Percentiles rank a stretch among this genome's conserved stretches.
Evolutionary conservation across 2,888 invertebrate genomes (phyloP).

Genomic region (Cerceris ruficornis): DNA sequence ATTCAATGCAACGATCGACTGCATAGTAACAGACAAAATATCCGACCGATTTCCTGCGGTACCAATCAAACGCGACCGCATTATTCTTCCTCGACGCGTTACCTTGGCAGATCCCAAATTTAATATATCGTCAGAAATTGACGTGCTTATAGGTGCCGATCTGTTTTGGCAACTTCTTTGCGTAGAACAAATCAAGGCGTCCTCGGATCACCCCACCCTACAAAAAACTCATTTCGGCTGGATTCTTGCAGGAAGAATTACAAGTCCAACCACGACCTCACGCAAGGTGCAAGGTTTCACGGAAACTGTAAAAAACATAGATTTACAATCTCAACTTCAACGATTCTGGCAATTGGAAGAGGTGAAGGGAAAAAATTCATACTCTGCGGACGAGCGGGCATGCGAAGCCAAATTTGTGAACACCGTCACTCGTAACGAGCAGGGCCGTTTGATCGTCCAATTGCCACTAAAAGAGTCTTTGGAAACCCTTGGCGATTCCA

Average conservation of each 20-base stretch:
- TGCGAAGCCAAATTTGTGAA: constrained; percentile 17
- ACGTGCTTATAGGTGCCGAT: background rate
- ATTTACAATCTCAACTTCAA: background rate
- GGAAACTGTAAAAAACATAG: background rate
- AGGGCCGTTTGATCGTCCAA: constrained; percentile 5
- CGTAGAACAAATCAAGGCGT: background rate
- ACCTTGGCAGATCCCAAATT: too few relatives aligned
- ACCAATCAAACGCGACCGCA: too few relatives aligned
- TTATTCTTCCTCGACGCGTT: too few relatives aligned
- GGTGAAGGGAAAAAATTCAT: background rate
- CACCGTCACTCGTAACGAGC: background rate
- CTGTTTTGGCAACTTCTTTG: background rate
- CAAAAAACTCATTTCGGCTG: constrained; percentile 14
- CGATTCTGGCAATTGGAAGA: constrained; percentile 22
- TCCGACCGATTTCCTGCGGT: too few relatives aligned
- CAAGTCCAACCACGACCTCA: background rate
- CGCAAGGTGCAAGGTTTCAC: background rate
- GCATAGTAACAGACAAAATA: too few relatives aligned
- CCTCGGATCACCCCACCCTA: background rate
- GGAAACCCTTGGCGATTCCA: background rate
- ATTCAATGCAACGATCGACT: too few relatives aligned
- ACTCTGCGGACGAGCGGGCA: background rate
- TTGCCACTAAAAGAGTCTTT: background rate
- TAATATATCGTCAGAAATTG: background rate
- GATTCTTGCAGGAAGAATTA: background rate